phyloP scores from a whole-genome alignment of 2,113 vertebrate genomes.

The Machaerirhynchus nigripectus region DNA sequence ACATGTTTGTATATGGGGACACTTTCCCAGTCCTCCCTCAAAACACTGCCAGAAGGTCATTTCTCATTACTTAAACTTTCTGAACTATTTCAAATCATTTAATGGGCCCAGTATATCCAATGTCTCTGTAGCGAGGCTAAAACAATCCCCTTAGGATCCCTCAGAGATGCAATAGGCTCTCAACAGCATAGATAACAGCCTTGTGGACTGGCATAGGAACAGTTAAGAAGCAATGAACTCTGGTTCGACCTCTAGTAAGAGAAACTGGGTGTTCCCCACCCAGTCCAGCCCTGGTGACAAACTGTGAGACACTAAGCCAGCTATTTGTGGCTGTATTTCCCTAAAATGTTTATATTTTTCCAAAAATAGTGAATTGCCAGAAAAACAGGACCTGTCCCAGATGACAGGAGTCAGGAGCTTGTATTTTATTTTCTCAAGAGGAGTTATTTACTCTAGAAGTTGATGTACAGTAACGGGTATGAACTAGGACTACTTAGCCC shows the following conservation, averaged over 20 bases:
- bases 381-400: neutral
- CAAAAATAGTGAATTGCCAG: neutral
- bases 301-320: neutral
- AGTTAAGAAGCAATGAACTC: neutral
- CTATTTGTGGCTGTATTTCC: neutral
- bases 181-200: neutral
- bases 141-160: neutral
- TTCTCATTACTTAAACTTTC: slow-evolving; percentile 21
- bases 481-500: neutral
- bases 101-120: neutral
- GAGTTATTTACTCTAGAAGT: neutral
- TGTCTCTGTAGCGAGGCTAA: neutral
- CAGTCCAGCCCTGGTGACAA: neutral
- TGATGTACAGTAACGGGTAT: neutral
- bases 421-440: neutral
- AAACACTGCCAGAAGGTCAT: neutral
- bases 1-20: neutral
- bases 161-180: neutral
- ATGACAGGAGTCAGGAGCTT: neutral
- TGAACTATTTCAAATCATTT: neutral
- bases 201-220: neutral
- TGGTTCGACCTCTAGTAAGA: neutral
- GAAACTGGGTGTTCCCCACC: neutral
- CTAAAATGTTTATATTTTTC: neutral
- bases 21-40: neutral